Evolutionary conservation across 2,797 vertebrate genomes (phyloP).

Genomic region (Poeciliopsis presidionis): DNA sequence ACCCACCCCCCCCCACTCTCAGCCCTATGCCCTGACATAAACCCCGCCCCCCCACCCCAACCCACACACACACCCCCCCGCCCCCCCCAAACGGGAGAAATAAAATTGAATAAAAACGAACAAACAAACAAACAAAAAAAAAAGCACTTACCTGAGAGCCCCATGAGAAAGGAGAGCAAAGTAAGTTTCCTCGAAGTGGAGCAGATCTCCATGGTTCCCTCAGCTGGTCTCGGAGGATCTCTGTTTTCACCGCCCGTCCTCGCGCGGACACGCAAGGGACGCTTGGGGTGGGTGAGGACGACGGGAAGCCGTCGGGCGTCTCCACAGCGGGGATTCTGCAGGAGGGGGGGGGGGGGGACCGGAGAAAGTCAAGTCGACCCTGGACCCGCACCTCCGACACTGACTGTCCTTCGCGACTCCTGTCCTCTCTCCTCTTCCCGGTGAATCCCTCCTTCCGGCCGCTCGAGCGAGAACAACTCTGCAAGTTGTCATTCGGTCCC

Average conservation of each 20-base stretch:
- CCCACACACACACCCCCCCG: too few species aligned
- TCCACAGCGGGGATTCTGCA: constrained; percentile 11
- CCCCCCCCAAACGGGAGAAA: too few species aligned
- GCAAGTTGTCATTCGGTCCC: constrained; percentile 55
- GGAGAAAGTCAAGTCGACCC: constrained; percentile 20
- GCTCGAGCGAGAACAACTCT: constrained; percentile 34
- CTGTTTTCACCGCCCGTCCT: constrained; percentile 18
- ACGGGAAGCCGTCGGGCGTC: constrained; percentile 10
- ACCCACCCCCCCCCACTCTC: too few species aligned
- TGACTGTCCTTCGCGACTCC: constrained; percentile 13
- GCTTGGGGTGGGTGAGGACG: constrained; percentile 54
- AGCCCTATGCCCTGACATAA: too few species aligned
- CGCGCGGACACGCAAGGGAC: constrained; percentile 35
- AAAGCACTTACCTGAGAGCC: constrained; percentile 73
- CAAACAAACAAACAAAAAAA: background rate
- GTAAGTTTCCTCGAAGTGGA: constrained; percentile 74
- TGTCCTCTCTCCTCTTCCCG: constrained; percentile 7
- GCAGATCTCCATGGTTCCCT: constrained; percentile 67
- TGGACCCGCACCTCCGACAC: constrained; percentile 8
- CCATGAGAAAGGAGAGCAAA: constrained; percentile 67
- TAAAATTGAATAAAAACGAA: background rate
- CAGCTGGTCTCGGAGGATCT: background rate
- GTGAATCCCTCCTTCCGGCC: constrained; percentile 3
- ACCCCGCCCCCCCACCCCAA: too few species aligned
- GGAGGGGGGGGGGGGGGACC: background rate